These are phyloP conservation scores for Hipposideros armiger DNA, from an alignment of 2,113 vertebrate species.

Conservation along the genomic window DNA sequence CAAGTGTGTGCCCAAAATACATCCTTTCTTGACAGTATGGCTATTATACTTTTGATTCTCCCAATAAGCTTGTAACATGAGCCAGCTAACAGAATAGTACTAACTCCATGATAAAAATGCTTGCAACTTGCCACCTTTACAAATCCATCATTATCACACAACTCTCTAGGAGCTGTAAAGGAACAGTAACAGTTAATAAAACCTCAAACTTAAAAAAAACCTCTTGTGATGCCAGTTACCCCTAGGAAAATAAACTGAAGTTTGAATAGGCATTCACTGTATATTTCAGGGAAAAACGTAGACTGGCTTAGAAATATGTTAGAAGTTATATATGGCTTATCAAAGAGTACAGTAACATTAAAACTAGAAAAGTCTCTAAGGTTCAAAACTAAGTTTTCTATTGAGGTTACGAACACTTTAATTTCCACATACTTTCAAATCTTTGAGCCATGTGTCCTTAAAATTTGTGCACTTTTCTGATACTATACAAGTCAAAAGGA, in stretches of 20 bases:
- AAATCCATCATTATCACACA: background rate
- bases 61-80: background rate
- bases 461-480: background rate
- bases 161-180: background rate
- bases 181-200: background rate
- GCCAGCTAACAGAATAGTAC: background rate
- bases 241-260: background rate
- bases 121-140: background rate
- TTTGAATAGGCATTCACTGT: background rate
- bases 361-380: background rate
- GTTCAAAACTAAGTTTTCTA: slow-evolving; percentile 28
- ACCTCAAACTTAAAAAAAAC: slow-evolving; percentile 11
- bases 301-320: background rate
- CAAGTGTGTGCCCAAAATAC: background rate
- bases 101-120: background rate
- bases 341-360: background rate
- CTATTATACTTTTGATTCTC: background rate
- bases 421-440: background rate
- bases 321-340: background rate
- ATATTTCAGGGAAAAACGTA: background rate
- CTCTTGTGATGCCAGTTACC: background rate
- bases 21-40: background rate
- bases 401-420: background rate
- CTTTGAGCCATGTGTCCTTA: background rate
- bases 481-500: background rate